Percentiles rank a stretch among this genome's conserved stretches.
Conservation (phyloP, 1,140 invertebrate species). For the Archivesica marissinica region DNA sequence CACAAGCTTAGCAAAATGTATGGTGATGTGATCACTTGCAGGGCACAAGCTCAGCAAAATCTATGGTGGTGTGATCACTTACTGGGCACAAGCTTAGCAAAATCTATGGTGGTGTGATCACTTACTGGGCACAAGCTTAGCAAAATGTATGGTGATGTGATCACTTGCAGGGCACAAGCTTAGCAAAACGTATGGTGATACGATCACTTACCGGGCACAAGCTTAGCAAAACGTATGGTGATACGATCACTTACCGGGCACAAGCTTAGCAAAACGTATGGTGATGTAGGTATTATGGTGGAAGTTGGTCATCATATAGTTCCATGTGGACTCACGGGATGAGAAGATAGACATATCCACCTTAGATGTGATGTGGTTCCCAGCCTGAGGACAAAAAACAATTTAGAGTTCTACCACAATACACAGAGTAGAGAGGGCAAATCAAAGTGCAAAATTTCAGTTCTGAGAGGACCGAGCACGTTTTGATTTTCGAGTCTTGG, state of each 20-base stretch:
- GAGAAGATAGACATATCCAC: conserved; percentile 57
- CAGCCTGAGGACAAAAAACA: conserved; percentile 30
- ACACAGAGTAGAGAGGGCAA: no score
- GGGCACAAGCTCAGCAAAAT: conserved; percentile 53
- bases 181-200: conserved; percentile 56
- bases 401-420: no score
- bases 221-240: conserved; percentile 48
- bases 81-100: conserved; percentile 57
- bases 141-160: conserved; percentile 53
- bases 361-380: conserved; percentile 43
- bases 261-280: conserved; percentile 54
- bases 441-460: no score
- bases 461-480: no score
- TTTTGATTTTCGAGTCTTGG: no score
- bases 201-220: conserved; percentile 48
- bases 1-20: conserved; percentile 52
- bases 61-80: conserved; percentile 43
- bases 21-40: conserved; percentile 50
- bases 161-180: conserved; percentile 49
- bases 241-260: conserved; percentile 40
- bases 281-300: conserved; percentile 59
- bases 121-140: conserved; percentile 51
- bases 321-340: conserved; percentile 50
- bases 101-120: conserved; percentile 48
- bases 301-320: conserved; percentile 58